A percentile compares a stretch with the other conserved stretches of the same genome.
These are phyloP conservation scores for Metridium senile DNA, from an alignment of 92 coral and sea anemone species.

Conservation along the genomic window DNA sequence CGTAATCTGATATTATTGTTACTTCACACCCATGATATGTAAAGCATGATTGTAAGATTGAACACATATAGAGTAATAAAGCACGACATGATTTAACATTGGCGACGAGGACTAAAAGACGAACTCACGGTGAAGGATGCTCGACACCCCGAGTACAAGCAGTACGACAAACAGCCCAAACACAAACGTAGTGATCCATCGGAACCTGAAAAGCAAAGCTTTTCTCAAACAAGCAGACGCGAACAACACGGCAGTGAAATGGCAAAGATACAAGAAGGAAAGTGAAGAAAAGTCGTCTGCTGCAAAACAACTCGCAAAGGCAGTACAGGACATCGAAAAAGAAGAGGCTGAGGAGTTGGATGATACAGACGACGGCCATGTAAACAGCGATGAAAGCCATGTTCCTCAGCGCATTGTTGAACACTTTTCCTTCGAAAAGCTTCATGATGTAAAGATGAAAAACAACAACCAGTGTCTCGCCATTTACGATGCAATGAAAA, in stretches of 20 bases:
- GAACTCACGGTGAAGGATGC: conserved; percentile 14
- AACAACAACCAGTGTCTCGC: too few species aligned
- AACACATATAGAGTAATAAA: background rate
- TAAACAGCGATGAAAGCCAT: too few species aligned
- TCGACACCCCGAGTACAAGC: conserved; percentile 26
- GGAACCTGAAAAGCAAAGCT: conserved; percentile 36
- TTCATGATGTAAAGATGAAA: too few species aligned
- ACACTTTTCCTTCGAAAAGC: too few species aligned
- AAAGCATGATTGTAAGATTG: background rate
- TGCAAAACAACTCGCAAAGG: too few species aligned
- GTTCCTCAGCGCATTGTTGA: too few species aligned
- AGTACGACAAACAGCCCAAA: background rate
- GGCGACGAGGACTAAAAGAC: conserved; percentile 34
- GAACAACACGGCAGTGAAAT: conserved; percentile 40
- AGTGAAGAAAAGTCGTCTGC: conserved; percentile 54
- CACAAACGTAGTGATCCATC: conserved; percentile 17
- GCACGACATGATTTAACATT: conserved; percentile 19
- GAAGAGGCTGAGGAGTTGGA: too few species aligned
- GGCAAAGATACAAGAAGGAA: conserved; percentile 53
- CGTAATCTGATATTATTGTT: background rate
- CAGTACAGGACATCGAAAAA: too few species aligned
- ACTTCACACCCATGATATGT: background rate
- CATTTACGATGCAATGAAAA: too few species aligned
- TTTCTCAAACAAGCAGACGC: conserved; percentile 35
- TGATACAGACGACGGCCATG: too few species aligned